Base-by-base conservation (phyloP, 2,113 vertebrate genomes). In the Notothenia coriiceps region DNA sequence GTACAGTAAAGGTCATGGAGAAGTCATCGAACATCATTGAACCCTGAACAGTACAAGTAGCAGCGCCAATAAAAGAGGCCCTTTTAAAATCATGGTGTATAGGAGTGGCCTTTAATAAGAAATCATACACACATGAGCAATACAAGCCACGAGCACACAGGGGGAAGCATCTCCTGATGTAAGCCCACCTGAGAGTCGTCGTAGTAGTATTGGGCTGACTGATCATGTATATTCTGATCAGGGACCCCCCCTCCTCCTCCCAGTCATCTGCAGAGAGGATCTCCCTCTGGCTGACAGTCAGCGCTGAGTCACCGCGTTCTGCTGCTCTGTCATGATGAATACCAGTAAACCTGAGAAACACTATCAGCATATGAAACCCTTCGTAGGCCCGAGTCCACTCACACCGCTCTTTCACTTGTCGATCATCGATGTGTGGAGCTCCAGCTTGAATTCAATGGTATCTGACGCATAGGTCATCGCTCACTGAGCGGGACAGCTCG, bases 201-300 rank as follows among this genome's bases (percentile, higher is more conserved):
- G 46, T 50, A 56, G 68, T 25, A 63, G 52, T 43, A 57, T 52
- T 77, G 35, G 43, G 60, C 70, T 86, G 77, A 86, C 25, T 71
- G 46, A 52, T 66, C 62, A 74, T 88, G 83, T 85, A 77, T 89
- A 87, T 84, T 88, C 63, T 54, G 68, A 40, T 6, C 20, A 78
- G 88, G 92, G 92, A 90, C 80, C 83, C 83, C 88, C 93, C 94
- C 35, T 82, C 83, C 88, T 92, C 94, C 35, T 82, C 59, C 65
- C 60, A 92, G 88, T 94, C 92, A 94, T 93, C 71, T 85, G 70
- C 12, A 92, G 92, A 92, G 92, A 95, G 95, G 94, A 94, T 94
- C 91, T 93, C 95, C 93, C 88, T 91, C 60, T 5, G 49, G 71
- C 80, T 82, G 83, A 92, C 77, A 46, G 65, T 64, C 70, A 82